Evolutionary conservation across 2,113 vertebrate species (phyloP).

Genomic region (Axis porcinus): DNA sequence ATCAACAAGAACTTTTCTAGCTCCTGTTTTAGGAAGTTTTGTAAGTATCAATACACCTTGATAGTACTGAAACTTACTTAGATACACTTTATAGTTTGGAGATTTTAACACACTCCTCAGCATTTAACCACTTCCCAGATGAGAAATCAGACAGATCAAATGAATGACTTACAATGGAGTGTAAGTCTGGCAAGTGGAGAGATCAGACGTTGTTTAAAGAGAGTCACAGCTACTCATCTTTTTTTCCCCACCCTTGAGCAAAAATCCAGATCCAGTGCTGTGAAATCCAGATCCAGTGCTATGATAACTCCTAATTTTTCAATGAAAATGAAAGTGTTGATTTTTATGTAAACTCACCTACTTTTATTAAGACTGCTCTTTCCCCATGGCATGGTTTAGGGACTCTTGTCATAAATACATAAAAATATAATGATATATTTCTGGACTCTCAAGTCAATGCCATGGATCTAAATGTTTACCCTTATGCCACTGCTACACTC

Average conservation of each 20-base stretch:
- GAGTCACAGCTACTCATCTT: background rate
- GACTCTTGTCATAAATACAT: background rate
- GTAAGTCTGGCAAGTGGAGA: background rate
- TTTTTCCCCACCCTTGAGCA: background rate
- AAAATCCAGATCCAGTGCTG: background rate
- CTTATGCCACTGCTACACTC: background rate
- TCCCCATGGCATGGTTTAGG: background rate
- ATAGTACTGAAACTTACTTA: background rate
- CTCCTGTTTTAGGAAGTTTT: background rate
- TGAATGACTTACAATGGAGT: background rate
- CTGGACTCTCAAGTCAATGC: background rate
- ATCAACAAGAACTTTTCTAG: background rate
- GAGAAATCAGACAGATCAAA: background rate
- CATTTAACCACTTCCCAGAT: background rate
- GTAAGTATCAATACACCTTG: background rate
- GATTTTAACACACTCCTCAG: background rate
- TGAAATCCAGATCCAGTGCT: background rate
- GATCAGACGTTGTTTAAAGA: background rate
- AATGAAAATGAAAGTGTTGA: background rate
- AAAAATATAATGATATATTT: background rate
- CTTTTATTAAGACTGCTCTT: background rate
- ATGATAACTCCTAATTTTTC: conserved; percentile 19
- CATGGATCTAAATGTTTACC: background rate
- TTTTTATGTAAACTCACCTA: background rate
- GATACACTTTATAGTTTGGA: background rate